Evolutionary conservation across 1,140 invertebrate genomes (phyloP), one percentile per base, ranked within the genome.

Genomic region (Philotrypesis tridentata): DNA sequence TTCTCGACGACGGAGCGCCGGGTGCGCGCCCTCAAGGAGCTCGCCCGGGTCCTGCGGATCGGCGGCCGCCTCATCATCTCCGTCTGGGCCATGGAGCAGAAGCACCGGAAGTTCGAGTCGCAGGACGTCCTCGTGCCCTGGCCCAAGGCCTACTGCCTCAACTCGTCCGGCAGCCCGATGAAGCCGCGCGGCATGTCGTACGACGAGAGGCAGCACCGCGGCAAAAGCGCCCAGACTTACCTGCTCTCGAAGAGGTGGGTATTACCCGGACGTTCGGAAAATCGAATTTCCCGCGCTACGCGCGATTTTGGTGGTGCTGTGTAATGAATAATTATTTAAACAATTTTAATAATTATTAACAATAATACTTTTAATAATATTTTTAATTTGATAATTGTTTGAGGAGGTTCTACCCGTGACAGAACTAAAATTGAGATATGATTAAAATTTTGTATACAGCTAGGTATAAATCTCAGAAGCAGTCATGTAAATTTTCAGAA

Each of bases 71-170:
- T 99, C n/a, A 95, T 99, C 83, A 97, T 99, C 82, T 98, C 97
- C 21, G 98, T 98, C 1, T 99, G 98, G 98, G 97, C 98, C 17
- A 97, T 98, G 95, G 98, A 99, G 91, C 98, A 99, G 87, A 94
- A 95, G 76, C 96, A 98, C 87, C 92, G 96, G 85, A 96, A 96
- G 94, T 97, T 97, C 89, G 95, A 96, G 88, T 96, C 96, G 60
- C 96, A 98, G 92, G 98, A 99, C 92, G 97, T 99, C 61, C 92
- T 99, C 40, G 97, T 99, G 80, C 98, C 98, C 2, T 99, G 98
- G 97, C 96, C 97, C 85, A 92, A 90, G 78, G 88, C 90, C 8
- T 91, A 89, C 79, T 91, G 90, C 71, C 80, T 89, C 27, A 88
- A 86, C 48, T 87, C 90, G 5, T 85, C 87, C 31, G 82, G 84